Percentiles rank a stretch among this genome's conserved stretches.
Conservation (phyloP, 2,888 invertebrate genomes). For the Drosophila macrospina region DNA sequence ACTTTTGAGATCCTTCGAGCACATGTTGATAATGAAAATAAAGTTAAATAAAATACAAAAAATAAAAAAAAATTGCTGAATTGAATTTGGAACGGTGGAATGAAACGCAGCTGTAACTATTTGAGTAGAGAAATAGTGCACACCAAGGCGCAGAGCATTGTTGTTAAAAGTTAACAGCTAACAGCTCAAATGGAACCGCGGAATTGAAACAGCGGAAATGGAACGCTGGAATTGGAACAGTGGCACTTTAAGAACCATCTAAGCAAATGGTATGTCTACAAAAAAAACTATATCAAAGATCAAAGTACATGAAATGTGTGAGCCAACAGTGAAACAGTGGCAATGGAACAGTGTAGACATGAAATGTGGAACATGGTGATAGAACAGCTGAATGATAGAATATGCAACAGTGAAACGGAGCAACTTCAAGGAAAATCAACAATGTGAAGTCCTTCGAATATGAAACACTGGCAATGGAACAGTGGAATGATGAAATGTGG, state of each 20-base stretch:
- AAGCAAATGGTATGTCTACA: not conserved
- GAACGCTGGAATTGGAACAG: not conserved
- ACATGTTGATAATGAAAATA: not conserved
- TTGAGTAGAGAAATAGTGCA: too few relatives aligned
- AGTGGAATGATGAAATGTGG: not conserved
- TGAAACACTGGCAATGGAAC: too few relatives aligned
- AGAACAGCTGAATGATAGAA: too few relatives aligned
- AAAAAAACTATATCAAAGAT: not conserved
- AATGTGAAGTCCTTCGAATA: not conserved
- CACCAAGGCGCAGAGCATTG: too few relatives aligned
- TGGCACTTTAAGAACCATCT: not conserved
- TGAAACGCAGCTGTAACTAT: conserved; percentile 1
- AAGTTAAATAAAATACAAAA: not conserved
- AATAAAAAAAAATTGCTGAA: not conserved
- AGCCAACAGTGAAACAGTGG: not conserved
- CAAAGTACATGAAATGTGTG: not conserved
- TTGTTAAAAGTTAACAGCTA: too few relatives aligned
- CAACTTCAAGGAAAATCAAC: not conserved
- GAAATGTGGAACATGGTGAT: not conserved
- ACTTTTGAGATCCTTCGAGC: not conserved
- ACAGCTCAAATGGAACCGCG: not conserved
- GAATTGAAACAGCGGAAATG: not conserved
- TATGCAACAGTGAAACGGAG: not conserved
- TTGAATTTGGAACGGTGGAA: conserved; percentile 1
- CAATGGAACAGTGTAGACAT: not conserved